These are phyloP conservation scores for Podarcis raffonei DNA, from an alignment of 2,113 vertebrate genomes.

Conservation along the genomic window DNA sequence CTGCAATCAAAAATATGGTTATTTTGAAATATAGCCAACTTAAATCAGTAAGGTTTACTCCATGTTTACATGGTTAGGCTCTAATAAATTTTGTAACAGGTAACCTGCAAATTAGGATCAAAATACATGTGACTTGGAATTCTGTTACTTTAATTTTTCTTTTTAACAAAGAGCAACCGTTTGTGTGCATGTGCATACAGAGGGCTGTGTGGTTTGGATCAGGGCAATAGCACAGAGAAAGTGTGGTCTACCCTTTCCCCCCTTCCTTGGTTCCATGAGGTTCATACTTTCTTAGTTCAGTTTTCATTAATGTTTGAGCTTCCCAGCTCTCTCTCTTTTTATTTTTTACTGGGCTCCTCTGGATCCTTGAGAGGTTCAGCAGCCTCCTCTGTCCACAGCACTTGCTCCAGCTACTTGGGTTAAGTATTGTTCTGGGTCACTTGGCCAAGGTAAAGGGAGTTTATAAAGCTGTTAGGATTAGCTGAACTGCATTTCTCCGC, in stretches of 20 bases:
- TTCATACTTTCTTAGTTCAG: neutral
- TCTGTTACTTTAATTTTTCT: neutral
- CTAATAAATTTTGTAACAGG: no score
- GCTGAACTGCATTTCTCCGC: neutral
- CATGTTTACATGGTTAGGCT: neutral
- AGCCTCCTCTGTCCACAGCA: neutral
- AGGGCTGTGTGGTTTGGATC: neutral
- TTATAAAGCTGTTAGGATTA: neutral
- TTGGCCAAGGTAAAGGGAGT: neutral
- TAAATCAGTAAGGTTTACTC: neutral
- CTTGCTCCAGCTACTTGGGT: neutral
- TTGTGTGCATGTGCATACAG: neutral
- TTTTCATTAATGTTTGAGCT: neutral
- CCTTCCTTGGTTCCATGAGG: neutral
- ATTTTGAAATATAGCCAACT: neutral
- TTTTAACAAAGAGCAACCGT: neutral
- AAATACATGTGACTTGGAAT: neutral
- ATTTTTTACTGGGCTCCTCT: no score
- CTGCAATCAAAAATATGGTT: neutral
- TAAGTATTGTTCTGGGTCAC: neutral
- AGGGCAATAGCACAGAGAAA: neutral
- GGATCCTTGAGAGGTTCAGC: neutral
- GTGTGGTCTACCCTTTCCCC: neutral
- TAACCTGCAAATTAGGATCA: neutral
- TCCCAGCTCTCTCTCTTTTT: neutral